Percentiles rank a stretch among this genome's conserved stretches.
Conservation (phyloP, 2,888 invertebrate genomes). For the Megastigmus dorsalis region DNA sequence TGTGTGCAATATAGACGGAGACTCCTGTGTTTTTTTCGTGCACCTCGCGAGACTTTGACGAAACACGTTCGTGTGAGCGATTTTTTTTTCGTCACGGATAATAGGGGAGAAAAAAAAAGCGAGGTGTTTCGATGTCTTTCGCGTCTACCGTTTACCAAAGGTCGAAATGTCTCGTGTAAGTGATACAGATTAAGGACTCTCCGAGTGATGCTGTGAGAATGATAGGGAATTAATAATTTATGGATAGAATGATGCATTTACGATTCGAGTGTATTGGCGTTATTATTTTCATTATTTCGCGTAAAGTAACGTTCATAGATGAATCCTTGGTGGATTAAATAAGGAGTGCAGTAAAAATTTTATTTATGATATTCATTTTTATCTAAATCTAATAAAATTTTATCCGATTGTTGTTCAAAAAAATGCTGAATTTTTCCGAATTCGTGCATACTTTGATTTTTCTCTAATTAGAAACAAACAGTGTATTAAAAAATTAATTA, state of each 20-base stretch:
- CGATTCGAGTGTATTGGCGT: conserved; percentile 19
- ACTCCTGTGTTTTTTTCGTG: too few relatives aligned
- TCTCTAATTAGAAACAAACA: too few relatives aligned
- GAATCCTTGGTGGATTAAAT: conserved; percentile 11
- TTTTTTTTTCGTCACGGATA: too few relatives aligned
- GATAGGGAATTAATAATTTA: conserved; percentile 36
- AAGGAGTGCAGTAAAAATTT: conserved; percentile 19
- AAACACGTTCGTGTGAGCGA: too few relatives aligned
- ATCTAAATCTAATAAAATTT: neutral
- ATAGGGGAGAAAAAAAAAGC: too few relatives aligned
- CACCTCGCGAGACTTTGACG: too few relatives aligned
- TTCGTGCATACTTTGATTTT: too few relatives aligned
- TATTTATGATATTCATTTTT: conserved; percentile 11
- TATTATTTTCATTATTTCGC: conserved; percentile 30
- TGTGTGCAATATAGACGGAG: too few relatives aligned
- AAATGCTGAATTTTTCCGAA: too few relatives aligned
- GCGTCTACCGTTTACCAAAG: too few relatives aligned
- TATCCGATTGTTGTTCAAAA: neutral
- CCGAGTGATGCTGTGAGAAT: conserved; percentile 19
- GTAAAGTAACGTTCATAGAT: neutral
- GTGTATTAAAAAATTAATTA: too few relatives aligned
- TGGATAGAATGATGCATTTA: conserved; percentile 9
- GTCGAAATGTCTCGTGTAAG: neutral
- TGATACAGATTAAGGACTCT: conserved; percentile 13
- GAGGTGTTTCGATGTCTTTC: too few relatives aligned